phyloP scores from a whole-genome alignment of 2,888 invertebrate genomes.

The Plebejus anna region DNA sequence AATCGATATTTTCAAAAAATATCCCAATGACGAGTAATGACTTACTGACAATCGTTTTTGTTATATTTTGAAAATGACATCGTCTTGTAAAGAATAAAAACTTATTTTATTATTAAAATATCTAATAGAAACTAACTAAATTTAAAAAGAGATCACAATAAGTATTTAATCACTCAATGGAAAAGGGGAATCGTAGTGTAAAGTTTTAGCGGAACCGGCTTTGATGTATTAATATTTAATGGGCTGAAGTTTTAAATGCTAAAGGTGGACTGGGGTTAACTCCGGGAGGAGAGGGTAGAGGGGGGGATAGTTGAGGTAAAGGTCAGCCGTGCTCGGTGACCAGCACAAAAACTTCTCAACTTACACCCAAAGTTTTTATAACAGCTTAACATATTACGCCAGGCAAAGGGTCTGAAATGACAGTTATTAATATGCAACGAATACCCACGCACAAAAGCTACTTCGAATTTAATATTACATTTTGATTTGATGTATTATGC shows the following conservation, averaged over 20 bases:
- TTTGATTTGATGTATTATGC: background rate
- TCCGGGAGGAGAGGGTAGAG: background rate
- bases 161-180: background rate
- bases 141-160: no score
- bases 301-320: constrained; percentile 4
- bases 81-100: no score
- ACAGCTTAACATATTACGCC: background rate
- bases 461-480: background rate
- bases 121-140: no score
- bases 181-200: background rate
- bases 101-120: no score
- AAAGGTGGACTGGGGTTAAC: background rate
- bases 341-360: background rate
- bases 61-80: no score
- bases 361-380: background rate
- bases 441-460: background rate
- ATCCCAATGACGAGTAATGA: no score
- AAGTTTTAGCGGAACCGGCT: background rate
- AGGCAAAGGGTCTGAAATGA: background rate
- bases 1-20: no score
- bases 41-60: no score
- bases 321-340: constrained; percentile 16
- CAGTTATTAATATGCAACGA: background rate
- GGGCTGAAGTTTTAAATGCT: constrained; percentile 10
- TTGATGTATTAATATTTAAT: constrained; percentile 11